Percentiles rank a stretch among this genome's conserved stretches.
Conservation (phyloP, 1,140 invertebrate genomes). For the Brachionus manjavacas region DNA sequence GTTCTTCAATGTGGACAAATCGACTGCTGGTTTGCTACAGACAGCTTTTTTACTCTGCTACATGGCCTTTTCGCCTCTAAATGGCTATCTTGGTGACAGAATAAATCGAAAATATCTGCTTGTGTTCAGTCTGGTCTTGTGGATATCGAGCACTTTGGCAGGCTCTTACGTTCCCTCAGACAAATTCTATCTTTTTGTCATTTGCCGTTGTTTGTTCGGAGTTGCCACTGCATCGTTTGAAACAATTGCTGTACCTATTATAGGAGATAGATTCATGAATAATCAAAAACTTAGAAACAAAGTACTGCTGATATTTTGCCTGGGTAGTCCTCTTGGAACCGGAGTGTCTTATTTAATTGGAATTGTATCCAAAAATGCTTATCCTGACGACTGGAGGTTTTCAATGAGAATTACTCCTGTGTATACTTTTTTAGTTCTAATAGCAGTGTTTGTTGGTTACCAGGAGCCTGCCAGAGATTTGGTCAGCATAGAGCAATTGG, state of each 20-base stretch:
- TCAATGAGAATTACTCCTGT: constrained; percentile 27
- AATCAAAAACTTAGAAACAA: constrained; percentile 10
- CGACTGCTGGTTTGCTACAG: constrained; percentile 39
- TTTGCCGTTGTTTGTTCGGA: constrained; percentile 27
- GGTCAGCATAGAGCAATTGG: not conserved
- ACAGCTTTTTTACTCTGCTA: constrained; percentile 30
- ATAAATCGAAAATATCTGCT: constrained; percentile 41
- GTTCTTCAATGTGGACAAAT: constrained; percentile 34
- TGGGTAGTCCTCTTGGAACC: constrained; percentile 3
- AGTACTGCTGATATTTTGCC: not conserved
- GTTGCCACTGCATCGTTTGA: constrained; percentile 40
- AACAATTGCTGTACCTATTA: constrained; percentile 30
- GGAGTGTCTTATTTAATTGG: constrained; percentile 38
- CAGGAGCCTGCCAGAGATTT: not conserved
- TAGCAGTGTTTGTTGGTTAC: not conserved
- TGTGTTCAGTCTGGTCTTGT: constrained; percentile 17
- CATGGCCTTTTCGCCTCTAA: constrained; percentile 36
- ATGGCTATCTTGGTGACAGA: constrained; percentile 42
- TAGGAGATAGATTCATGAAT: constrained; percentile 21
- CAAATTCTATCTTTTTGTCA: constrained; percentile 34
- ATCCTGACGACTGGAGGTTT: constrained; percentile 5
- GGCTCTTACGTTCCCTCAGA: constrained; percentile 1
- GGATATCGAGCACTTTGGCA: constrained; percentile 7
- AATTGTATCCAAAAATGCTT: not conserved
- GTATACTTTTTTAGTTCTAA: not conserved